phyloP scores from a whole-genome alignment of 2,113 vertebrate genomes.

The Thamnophis sirtalis region DNA sequence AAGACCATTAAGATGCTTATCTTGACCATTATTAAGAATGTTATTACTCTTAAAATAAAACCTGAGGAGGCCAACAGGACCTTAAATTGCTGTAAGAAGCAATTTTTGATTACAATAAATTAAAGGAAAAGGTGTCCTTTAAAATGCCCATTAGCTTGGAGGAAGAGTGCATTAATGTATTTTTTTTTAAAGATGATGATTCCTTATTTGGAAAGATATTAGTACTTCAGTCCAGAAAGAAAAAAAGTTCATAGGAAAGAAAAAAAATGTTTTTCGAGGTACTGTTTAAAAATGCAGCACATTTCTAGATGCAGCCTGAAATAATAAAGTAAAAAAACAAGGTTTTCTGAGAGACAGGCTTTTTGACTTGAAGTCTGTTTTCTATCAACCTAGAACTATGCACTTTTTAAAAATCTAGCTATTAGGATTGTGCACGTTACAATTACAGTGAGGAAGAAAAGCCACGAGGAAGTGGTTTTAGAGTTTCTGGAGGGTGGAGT shows the following conservation, averaged over 20 bases:
- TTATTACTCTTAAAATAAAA: slow-evolving; percentile 17
- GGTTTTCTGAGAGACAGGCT: slow-evolving; percentile 35
- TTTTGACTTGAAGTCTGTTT: slow-evolving; percentile 21
- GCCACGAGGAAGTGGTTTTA: not conserved
- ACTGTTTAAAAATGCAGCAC: slow-evolving; percentile 30
- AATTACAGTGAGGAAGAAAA: not conserved
- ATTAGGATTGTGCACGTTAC: not conserved
- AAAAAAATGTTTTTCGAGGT: slow-evolving; percentile 42
- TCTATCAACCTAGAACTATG: not conserved
- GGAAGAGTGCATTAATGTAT: slow-evolving; percentile 40
- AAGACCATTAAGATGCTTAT: not conserved
- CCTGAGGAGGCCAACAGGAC: slow-evolving; percentile 6
- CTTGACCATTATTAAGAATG: slow-evolving; percentile 20
- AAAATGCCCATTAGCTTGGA: slow-evolving; percentile 17
- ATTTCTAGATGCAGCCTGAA: slow-evolving; percentile 50
- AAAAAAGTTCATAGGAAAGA: slow-evolving; percentile 22
- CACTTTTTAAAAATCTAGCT: not conserved
- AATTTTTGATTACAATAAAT: slow-evolving; percentile 14
- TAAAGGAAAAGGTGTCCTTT: slow-evolving; percentile 29
- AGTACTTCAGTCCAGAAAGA: slow-evolving; percentile 39
- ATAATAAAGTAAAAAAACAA: slow-evolving; percentile 37
- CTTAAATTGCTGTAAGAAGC: slow-evolving; percentile 12
- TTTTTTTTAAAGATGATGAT: slow-evolving; percentile 41
- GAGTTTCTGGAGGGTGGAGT: not conserved
- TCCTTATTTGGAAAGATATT: slow-evolving; percentile 31